Evolutionary conservation across 2,888 invertebrate genomes (phyloP), one percentile per base, ranked within the genome.

Genomic region (Exocentrus adspersus): DNA sequence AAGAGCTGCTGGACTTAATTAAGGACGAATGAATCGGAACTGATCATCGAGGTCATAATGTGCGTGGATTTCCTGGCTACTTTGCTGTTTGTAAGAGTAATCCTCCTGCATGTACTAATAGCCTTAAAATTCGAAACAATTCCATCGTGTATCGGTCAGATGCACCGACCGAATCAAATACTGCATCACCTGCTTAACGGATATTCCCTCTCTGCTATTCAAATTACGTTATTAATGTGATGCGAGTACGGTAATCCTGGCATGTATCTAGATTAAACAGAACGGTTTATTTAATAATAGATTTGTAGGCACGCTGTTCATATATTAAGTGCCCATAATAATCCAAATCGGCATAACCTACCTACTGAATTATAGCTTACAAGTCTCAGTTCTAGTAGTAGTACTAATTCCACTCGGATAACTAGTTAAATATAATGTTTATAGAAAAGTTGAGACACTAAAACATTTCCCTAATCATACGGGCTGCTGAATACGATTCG

Each of bases 131-230:
- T 14, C 14, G 6, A 10, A 37, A 37, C 5, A 37, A n/a, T 37
- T n/a, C n/a, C 14, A 12, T 14, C 10, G 30, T 37, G 14, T 37
- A 37, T 37, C n/a, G n/a, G 37, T 14, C 12, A 37, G 12, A 5
- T 37, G 12, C 6, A 37, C 5, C 14, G 14, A 12, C n/a, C 10
- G 12, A 37, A 24, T n/a, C 37, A 37, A n/a, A n/a, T 37, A 14
- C 37, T 37, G 12, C n/a, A 37, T 37, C 37, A 37, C 37, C 37
- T 37, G 37, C 37, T 37, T 37, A 37, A 37, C 37, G 37, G 37
- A 37, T 24, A 24, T 24, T 24, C 24, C 24, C 12, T 12, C 10
- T n/a, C 37, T 2, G 12, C 37, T 12, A 37, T 37, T 37, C 37
- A 37, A 37, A 37, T 37, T 37, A n/a, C 14, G 37, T 37, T 37